Base-by-base conservation (phyloP, 2,113 vertebrate genomes). In the Aphelocoma coerulescens region DNA sequence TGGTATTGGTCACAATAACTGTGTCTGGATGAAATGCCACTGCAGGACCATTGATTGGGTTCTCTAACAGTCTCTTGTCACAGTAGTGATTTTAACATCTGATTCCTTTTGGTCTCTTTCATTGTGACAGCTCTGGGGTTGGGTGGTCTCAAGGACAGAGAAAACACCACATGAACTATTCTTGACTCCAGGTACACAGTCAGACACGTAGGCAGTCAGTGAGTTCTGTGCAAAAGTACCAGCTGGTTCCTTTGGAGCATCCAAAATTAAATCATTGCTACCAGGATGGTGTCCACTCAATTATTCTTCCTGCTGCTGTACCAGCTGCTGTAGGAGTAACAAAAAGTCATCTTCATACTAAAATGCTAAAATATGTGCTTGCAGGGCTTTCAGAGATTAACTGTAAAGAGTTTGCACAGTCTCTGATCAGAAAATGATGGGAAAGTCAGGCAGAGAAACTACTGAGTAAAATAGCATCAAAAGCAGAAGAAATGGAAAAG, bases 201-300 rank as follows among this genome's bases (percentile, higher is more conserved):
- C 3, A 2, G 79, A 37, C 66, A 46, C 4, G 0, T 4, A 18
- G 48, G 52, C 66, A n/a, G 41, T 16, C 19, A 0, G 35, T 3
- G 4, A 28, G 15, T 18, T 72, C 63, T 59, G 55, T 74, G 51
- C 54, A 41, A 1, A 68, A 28, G 44, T 10, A 11, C 48, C 73
- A 59, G 43, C 78, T 79, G 48, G 30, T 65, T 85, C 52, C 4
- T 80, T 69, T 62, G 75, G 33, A 93, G 66, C 51, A 44, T 39
- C 55, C 18, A 30, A 41, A 69, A 62, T 79, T 48, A 43, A 71
- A 58, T 49, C 30, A 13, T 11, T 55, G 54, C 76, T 52, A 9
- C 35, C 54, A 75, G 57, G 76, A 39, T 18, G 9, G 22, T 33
- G n/a, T 92, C 91, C 51, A 35, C 68, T n/a, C 67, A 33, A 13